A percentile compares a stretch with the other conserved stretches of the same genome.
Evolutionary conservation across 2,113 vertebrate species (phyloP).

Genomic region (Onychorhynchus coronatus): DNA sequence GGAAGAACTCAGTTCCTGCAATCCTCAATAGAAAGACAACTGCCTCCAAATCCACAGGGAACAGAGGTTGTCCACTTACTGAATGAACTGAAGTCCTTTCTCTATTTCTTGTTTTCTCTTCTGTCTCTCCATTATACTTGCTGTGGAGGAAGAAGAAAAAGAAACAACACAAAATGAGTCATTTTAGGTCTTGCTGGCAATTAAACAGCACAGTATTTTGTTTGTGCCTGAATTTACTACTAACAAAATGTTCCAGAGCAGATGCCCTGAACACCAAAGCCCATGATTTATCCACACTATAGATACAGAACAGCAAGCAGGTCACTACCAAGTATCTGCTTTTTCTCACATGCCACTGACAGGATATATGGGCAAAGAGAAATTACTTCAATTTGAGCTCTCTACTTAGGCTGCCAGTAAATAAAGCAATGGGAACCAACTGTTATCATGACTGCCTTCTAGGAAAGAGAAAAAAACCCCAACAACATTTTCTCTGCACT

Average conservation of each 20-base stretch:
- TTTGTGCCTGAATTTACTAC: constrained; percentile 12
- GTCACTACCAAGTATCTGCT: background rate
- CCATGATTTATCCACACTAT: constrained; percentile 1
- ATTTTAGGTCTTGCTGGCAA: constrained; percentile 17
- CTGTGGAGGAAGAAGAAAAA: constrained; percentile 42
- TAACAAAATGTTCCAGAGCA: constrained; percentile 40
- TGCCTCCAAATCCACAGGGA: background rate
- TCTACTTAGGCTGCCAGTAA: background rate
- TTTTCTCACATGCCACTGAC: background rate
- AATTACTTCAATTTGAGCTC: background rate
- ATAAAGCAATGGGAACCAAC: constrained; percentile 1
- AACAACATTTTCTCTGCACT: background rate
- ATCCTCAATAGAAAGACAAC: background rate
- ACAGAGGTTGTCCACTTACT: constrained; percentile 77
- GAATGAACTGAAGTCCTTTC: constrained; percentile 89
- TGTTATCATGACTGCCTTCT: background rate
- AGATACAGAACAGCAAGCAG: background rate
- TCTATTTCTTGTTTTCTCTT: constrained; percentile 88
- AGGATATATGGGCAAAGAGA: background rate
- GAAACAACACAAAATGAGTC: background rate
- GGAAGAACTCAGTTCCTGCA: background rate
- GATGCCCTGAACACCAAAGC: background rate
- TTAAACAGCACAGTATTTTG: constrained; percentile 9
- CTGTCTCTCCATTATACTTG: constrained; percentile 81
- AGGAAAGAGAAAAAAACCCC: background rate